A percentile compares a stretch with the other conserved stretches of the same genome.
These are phyloP conservation scores for Avahi laniger DNA, from an alignment of 2,797 vertebrate genomes.

Conservation along the genomic window DNA sequence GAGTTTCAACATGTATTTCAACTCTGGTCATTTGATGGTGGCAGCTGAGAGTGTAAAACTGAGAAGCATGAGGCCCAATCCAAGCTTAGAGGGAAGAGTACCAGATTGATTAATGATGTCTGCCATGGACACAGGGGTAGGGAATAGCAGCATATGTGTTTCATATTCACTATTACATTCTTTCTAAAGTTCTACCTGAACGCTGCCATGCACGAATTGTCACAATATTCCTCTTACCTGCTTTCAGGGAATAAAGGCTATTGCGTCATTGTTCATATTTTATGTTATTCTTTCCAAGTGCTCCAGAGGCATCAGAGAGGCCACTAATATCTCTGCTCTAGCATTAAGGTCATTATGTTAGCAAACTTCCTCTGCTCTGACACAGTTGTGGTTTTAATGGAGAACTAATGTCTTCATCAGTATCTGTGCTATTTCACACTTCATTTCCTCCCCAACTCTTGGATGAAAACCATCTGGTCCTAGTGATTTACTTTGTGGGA, in stretches of 20 bases:
- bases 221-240: background rate
- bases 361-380: constrained; percentile 66
- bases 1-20: background rate
- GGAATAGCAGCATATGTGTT: background rate
- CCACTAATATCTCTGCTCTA: constrained; percentile 53
- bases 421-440: constrained; percentile 85
- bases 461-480: constrained; percentile 83
- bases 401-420: constrained; percentile 82
- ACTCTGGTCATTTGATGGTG: background rate
- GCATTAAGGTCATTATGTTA: constrained; percentile 71
- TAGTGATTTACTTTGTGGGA: constrained; percentile 83
- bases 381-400: constrained; percentile 75
- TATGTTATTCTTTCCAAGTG: constrained; percentile 27
- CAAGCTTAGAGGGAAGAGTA: background rate
- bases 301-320: constrained; percentile 10
- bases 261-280: background rate
- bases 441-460: constrained; percentile 84
- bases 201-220: background rate
- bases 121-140: background rate
- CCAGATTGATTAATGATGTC: background rate
- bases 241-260: background rate
- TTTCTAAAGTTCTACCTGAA: background rate
- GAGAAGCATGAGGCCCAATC: background rate
- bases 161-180: background rate
- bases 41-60: background rate